These are phyloP conservation scores for Siniperca obscura DNA, from an alignment of 2,797 vertebrate genomes.

Conservation along the genomic window DNA sequence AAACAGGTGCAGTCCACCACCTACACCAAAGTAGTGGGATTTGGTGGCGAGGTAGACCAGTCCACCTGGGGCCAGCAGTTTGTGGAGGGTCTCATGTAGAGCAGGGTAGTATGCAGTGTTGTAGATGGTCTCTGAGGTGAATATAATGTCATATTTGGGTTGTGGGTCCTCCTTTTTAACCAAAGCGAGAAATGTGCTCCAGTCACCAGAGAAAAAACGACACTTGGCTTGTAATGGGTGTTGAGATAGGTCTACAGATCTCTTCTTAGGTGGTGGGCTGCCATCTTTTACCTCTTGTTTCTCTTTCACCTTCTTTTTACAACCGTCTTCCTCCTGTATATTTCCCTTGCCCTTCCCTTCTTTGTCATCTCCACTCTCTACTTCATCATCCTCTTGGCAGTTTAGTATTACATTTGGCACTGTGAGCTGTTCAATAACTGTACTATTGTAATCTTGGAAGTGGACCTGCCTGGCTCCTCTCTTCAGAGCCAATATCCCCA, in stretches of 20 bases:
- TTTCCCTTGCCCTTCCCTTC: conserved; percentile 54
- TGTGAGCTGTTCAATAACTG: conserved; percentile 93
- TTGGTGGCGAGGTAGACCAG: conserved; percentile 92
- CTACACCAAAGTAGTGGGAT: conserved; percentile 95
- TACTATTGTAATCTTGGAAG: conserved; percentile 97
- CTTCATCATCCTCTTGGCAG: conserved; percentile 70
- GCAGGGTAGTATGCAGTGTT: conserved; percentile 89
- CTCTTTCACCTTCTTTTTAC: conserved; percentile 28
- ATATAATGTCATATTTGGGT: conserved; percentile 91
- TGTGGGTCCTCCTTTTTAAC: conserved; percentile 75
- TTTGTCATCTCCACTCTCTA: conserved; percentile 61
- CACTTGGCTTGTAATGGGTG: conserved; percentile 78
- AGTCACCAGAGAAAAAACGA: conserved; percentile 93
- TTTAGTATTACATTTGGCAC: conserved; percentile 90
- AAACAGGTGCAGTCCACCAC: conserved; percentile 91
- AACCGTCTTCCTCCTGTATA: conserved; percentile 5
- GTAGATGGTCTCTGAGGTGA: conserved; percentile 96
- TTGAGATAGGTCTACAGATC: conserved; percentile 57
- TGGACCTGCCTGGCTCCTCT: conserved; percentile 88
- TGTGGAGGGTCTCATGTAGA: conserved; percentile 87
- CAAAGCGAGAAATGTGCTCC: conserved; percentile 89
- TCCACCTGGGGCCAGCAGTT: conserved; percentile 85
- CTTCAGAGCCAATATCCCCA: conserved; percentile 91
- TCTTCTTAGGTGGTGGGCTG: conserved; percentile 73
- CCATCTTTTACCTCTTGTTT: conserved; percentile 36